Evolutionary conservation across 2,113 vertebrate genomes (phyloP).

Genomic region (Poeciliopsis retropinna): DNA sequence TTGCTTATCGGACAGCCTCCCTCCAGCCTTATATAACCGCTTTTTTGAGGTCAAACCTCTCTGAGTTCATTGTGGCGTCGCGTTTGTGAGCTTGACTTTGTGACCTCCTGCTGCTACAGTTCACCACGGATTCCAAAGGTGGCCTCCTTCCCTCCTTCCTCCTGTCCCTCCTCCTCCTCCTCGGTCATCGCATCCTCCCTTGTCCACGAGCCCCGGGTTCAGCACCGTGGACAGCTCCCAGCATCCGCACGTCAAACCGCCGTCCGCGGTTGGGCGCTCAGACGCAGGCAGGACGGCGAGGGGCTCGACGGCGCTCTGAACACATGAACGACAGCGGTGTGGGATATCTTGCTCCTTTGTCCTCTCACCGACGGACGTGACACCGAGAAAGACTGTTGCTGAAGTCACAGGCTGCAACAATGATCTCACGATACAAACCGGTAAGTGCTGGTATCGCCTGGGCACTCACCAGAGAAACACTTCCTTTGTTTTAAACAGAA

Average conservation of each 20-base stretch:
- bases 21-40: conserved; percentile 49
- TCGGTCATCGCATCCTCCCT: background rate
- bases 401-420: conserved; percentile 53
- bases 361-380: conserved; percentile 38
- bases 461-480: conserved; percentile 2
- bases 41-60: conserved; percentile 16
- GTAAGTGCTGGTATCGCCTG: conserved; percentile 63
- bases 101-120: background rate
- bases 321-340: conserved; percentile 22
- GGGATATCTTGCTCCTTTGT: background rate
- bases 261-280: conserved; percentile 2
- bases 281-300: conserved; percentile 14
- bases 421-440: conserved; percentile 78
- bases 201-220: conserved; percentile 51
- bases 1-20: background rate
- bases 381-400: background rate
- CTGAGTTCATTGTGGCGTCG: conserved; percentile 19
- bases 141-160: conserved; percentile 3
- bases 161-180: background rate
- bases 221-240: conserved; percentile 81
- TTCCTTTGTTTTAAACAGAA: background rate
- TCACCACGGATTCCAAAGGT: conserved; percentile 18
- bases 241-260: conserved; percentile 12
- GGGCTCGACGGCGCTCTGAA: conserved; percentile 13
- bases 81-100: background rate